These are phyloP conservation scores for Lordiphosa collinella DNA, from an alignment of 1,140 invertebrate species.

Conservation along the genomic window DNA sequence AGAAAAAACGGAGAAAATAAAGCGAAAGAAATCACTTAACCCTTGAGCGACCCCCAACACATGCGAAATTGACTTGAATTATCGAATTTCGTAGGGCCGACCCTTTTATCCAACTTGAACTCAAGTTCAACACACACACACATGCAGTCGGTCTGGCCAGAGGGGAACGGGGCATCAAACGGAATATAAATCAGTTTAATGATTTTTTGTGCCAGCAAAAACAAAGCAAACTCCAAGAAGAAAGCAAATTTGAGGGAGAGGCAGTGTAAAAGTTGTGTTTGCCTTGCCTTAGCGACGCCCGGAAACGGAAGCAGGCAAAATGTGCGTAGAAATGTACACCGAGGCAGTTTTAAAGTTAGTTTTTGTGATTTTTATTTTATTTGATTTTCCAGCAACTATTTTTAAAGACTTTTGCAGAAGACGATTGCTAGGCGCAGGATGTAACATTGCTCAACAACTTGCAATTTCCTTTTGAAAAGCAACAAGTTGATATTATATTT, in stretches of 20 bases:
- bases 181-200: constrained; percentile 72
- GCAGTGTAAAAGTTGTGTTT: constrained; percentile 30
- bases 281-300: constrained; percentile 44
- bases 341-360: constrained; percentile 35
- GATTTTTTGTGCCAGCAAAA: constrained; percentile 57
- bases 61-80: constrained; percentile 69
- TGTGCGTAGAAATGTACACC: constrained; percentile 25
- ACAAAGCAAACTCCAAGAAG: constrained; percentile 28
- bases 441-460: constrained; percentile 16
- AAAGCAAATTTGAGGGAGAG: constrained; percentile 6
- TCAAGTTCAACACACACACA: constrained; percentile 46
- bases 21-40: constrained; percentile 64
- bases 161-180: constrained; percentile 46
- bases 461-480: constrained; percentile 17
- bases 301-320: constrained; percentile 58
- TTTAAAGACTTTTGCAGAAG: background rate
- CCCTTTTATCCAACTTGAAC: constrained; percentile 65
- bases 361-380: constrained; percentile 2
- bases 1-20: constrained; percentile 20
- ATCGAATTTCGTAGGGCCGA: constrained; percentile 61
- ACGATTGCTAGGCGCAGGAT: background rate
- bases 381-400: background rate
- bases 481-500: constrained; percentile 1
- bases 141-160: constrained; percentile 21
- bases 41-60: constrained; percentile 61